A percentile compares a stretch with the other conserved stretches of the same genome.
These are phyloP conservation scores for Invenusta paracnida DNA, from an alignment of 2,888 invertebrate species.

Conservation along the genomic window DNA sequence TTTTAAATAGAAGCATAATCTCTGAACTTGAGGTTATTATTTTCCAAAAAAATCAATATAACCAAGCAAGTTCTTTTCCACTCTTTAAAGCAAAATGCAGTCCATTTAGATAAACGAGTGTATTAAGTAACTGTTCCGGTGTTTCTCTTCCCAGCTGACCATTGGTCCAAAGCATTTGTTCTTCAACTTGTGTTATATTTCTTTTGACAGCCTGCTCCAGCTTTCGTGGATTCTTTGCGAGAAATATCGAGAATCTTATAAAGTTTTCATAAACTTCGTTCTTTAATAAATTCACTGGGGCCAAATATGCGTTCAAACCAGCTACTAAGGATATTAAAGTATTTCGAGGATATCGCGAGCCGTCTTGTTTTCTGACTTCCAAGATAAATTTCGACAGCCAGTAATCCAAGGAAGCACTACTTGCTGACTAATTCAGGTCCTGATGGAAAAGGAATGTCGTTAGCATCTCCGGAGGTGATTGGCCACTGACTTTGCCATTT, in stretches of 20 bases:
- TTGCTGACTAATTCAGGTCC: conserved; percentile 25
- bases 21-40: background rate
- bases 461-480: conserved; percentile 13
- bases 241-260: conserved; percentile 14
- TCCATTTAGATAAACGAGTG: background rate
- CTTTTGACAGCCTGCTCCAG: conserved; percentile 12
- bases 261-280: conserved; percentile 26
- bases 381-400: background rate
- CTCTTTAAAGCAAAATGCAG: too few relatives aligned
- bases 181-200: background rate
- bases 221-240: conserved; percentile 16
- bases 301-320: conserved; percentile 23
- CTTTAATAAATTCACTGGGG: conserved; percentile 12
- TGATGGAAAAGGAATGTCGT: conserved; percentile 18
- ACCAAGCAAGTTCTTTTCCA: conserved; percentile 7
- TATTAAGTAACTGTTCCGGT: background rate
- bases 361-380: conserved; percentile 11
- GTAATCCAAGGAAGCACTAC: conserved; percentile 24
- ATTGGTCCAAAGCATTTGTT: background rate
- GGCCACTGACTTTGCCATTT: conserved; percentile 19
- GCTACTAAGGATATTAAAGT: conserved; percentile 21
- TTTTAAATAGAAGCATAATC: background rate
- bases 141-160: background rate
- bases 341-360: conserved; percentile 17
- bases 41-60: conserved; percentile 16